phyloP scores from a whole-genome alignment of 2,888 invertebrate species.

The Parasteatoda lunata region DNA sequence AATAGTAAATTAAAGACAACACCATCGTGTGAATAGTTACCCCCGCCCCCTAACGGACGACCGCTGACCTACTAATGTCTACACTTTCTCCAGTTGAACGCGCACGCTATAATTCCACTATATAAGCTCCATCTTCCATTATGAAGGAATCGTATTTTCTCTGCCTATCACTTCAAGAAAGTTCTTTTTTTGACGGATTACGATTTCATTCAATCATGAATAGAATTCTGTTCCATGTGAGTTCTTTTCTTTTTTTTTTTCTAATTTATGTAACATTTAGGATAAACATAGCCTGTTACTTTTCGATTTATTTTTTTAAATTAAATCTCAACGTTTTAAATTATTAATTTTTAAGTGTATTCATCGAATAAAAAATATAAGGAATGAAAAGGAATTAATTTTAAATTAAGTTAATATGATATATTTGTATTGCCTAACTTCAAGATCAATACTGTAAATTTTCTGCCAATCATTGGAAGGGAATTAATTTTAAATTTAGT shows the following conservation, averaged over 20 bases:
- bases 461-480: too few species aligned
- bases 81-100: conserved; percentile 52
- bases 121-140: conserved; percentile 20
- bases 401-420: too few species aligned
- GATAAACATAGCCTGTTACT: too few species aligned
- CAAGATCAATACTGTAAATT: too few species aligned
- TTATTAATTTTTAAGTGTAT: too few species aligned
- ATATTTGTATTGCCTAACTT: too few species aligned
- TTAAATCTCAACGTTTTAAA: too few species aligned
- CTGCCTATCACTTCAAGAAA: not conserved
- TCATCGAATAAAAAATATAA: too few species aligned
- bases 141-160: not conserved
- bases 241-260: not conserved
- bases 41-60: conserved; percentile 56
- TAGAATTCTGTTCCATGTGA: not conserved
- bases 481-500: too few species aligned
- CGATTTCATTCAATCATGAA: not conserved
- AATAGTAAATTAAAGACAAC: conserved; percentile 37
- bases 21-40: not conserved
- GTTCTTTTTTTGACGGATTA: not conserved
- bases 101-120: conserved; percentile 54
- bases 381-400: too few species aligned
- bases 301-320: too few species aligned
- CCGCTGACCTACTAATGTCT: conserved; percentile 53
- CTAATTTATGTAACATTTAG: too few species aligned